These are phyloP conservation scores for Helogale parvula DNA, from an alignment of 2,113 vertebrate species.

Conservation along the genomic window DNA sequence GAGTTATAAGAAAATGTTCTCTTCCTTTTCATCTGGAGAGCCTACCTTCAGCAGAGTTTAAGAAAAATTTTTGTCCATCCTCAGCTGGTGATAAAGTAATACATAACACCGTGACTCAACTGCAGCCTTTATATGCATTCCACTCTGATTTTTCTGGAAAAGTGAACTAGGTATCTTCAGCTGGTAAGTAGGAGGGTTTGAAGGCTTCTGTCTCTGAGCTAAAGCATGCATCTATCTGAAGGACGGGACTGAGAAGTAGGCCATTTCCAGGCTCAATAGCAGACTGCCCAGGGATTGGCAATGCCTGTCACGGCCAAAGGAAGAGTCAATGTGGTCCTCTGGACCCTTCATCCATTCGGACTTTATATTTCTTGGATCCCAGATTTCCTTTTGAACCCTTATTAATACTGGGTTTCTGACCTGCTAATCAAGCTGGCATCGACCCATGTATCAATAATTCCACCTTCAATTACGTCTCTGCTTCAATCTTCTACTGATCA, in stretches of 20 bases:
- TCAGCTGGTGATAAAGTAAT: not conserved
- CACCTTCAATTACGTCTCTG: not conserved
- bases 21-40: not conserved
- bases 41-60: not conserved
- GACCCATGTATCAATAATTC: not conserved
- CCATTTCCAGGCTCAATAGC: not conserved
- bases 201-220: not conserved
- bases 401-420: not conserved
- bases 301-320: not conserved
- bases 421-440: not conserved
- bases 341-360: not conserved
- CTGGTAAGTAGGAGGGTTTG: not conserved
- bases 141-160: not conserved
- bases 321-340: not conserved
- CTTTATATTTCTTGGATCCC: not conserved
- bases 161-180: not conserved
- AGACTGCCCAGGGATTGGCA: not conserved
- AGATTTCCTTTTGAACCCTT: not conserved
- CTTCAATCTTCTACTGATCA: not conserved
- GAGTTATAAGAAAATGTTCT: not conserved
- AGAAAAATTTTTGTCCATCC: not conserved
- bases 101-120: fast-evolving
- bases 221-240: not conserved
- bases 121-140: not conserved
- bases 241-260: not conserved